A percentile compares a stretch with the other conserved stretches of the same genome.
Conservation (phyloP, 2,797 vertebrate genomes). For the Lepus townsendii region DNA sequence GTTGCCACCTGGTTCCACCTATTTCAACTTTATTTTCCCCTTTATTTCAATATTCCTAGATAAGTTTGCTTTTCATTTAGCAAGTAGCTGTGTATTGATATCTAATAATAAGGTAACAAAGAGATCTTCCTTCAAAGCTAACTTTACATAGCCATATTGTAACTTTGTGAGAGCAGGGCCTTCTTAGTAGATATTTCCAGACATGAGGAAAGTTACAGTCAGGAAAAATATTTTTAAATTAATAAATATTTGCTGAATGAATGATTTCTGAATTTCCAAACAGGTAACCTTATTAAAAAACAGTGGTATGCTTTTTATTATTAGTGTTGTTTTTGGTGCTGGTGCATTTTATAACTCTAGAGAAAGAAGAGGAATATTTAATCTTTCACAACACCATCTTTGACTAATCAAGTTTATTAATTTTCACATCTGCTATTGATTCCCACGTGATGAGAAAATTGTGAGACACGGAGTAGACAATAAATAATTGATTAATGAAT, state of each 20-base stretch:
- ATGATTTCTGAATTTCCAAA: conserved; percentile 22
- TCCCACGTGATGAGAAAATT: background rate
- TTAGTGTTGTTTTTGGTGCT: background rate
- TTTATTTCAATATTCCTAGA: background rate
- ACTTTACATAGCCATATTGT: background rate
- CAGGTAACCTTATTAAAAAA: background rate
- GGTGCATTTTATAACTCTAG: conserved; percentile 8
- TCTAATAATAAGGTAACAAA: background rate
- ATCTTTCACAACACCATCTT: conserved; percentile 35
- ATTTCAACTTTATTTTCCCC: background rate
- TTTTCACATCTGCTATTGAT: background rate
- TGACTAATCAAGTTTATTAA: background rate
- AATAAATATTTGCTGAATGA: conserved; percentile 21
- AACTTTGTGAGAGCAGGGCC: background rate
- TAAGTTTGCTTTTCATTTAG: background rate
- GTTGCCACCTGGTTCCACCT: background rate
- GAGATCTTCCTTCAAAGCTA: background rate
- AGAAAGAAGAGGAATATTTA: background rate
- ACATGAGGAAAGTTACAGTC: background rate
- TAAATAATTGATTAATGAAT: background rate
- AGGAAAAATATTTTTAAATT: background rate
- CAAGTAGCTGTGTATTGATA: background rate
- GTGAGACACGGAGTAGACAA: background rate
- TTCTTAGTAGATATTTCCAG: background rate
- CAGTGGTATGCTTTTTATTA: background rate